Evolutionary conservation across 2,888 invertebrate species (phyloP), one percentile per base, ranked within the genome.

Genomic region (Idaea straminata): DNA sequence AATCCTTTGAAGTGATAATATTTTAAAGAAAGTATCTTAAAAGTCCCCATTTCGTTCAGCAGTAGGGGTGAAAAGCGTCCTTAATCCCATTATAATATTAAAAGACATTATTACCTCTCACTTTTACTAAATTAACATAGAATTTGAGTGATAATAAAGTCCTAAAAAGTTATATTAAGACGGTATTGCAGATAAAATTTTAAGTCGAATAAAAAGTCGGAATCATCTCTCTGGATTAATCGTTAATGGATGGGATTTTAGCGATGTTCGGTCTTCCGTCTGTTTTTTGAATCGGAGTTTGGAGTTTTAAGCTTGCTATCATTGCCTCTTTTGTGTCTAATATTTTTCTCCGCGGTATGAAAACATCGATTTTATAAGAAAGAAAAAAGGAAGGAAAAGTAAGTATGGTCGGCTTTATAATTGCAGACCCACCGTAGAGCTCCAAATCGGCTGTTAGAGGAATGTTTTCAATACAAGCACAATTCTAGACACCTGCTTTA

Each of bases 141-240:
- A 64, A 62, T 64, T 38, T 69, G 63, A 68, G 61, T 64, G 59
- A 64, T 63, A 72, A 67, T 68, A 65, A 72, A 72, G 72, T 63
- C 64, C 65, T 67, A 61, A 73, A 72, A 73, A 72, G 67, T 72
- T 74, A 67, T 74, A 71, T 71, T 73, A 70, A 73, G 72, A 71
- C 66, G 67, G 70, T 70, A 66, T 69, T 69, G 66, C 63, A 71
- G 65, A 70, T 73, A 72, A 77, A 74, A 76, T 72, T 75, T 71
- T 72, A 72, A 78, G 73, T 71, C 63, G 68, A 69, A 76, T 76
- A 73, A 79, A 78, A 78, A 69, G 68, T 70, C 62, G 74, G 73
- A 74, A 78, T 77, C 77, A 76, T 77, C 79, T 79, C 76, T 72
- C 71, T 68, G 75, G 75, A 82, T 80, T 83, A 81, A 80, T 80